A percentile compares a stretch with the other conserved stretches of the same genome.
Conservation (phyloP, 2,113 vertebrate genomes). For the Ondatra zibethicus region DNA sequence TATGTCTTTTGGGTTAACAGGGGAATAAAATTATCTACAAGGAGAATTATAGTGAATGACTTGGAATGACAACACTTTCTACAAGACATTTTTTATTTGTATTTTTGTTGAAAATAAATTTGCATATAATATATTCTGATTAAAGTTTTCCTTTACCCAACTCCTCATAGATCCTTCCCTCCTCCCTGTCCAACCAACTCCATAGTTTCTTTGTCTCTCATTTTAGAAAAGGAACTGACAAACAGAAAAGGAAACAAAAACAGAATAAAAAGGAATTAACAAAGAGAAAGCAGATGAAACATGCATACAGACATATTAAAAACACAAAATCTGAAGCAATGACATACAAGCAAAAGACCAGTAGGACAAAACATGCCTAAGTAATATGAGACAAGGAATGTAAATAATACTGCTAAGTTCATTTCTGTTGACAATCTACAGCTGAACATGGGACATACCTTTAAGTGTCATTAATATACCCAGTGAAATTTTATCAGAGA, state of each 20-base stretch:
- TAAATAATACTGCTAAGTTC: background rate
- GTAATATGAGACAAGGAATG: background rate
- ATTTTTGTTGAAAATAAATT: background rate
- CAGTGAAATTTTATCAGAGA: background rate
- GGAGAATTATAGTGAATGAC: background rate
- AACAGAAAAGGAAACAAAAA: background rate
- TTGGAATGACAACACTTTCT: background rate
- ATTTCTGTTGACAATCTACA: background rate
- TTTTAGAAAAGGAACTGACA: background rate
- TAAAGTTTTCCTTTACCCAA: background rate
- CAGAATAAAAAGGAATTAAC: background rate
- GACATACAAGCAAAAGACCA: background rate
- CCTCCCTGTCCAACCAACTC: no score
- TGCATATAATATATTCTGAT: background rate
- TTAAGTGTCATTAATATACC: background rate
- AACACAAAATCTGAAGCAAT: background rate
- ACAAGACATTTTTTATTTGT: background rate
- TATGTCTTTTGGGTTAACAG: background rate
- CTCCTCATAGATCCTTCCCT: background rate
- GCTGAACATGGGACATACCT: no score
- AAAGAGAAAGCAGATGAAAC: background rate
- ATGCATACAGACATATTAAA: background rate
- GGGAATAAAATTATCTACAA: background rate
- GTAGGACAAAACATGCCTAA: background rate
- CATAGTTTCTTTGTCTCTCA: background rate